Base-by-base conservation (phyloP, 2,797 vertebrate species). In the Thalassophryne amazonica region DNA sequence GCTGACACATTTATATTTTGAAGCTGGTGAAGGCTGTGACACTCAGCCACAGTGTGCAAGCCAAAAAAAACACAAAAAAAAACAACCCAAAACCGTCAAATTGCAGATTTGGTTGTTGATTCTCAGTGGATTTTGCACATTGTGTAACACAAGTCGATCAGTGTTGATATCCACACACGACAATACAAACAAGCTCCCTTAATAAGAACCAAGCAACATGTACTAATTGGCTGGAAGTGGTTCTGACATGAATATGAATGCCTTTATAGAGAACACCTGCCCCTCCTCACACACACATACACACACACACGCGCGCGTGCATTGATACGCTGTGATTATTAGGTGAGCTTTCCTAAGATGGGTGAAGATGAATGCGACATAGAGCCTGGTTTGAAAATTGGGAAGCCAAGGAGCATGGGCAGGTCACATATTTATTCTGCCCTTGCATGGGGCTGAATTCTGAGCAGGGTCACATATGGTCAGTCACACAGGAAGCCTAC, bases 391-490 rank as follows among this genome's bases (percentile, higher is more conserved):
- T 53, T 73, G 35, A 39, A 63, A 42, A 55, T 60, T 37, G 36
- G 11, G n/a, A 24, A 29, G 16, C 55, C 33, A 19, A 18, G 7
- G 6, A 22, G 32, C 40, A 42, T 1, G 11, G 53, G 61, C 54
- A 49, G 59, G 40, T 67, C 35, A 29, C 24, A 30, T 52, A 55
- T 63, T 69, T n/a, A n/a, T n/a, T 56, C 34, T 43, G 14, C 49
- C 47, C 50, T 49, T 37, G 35, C 47, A 24, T 51, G 55, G 31
- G 52, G 60, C 25, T 73, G 61, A 77, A 41, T 77, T 75, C 72
- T 59, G 60, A 72, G 35, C 29, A 16, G 60, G 60, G 70, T 81
- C 81, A 76, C 60, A 56, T 59, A 68, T 63, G 62, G 70, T 39
- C 65, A 69, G 34, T 54, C 66, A 31, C 64, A 58, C 60, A 32